A percentile compares a stretch with the other conserved stretches of the same genome.
Evolutionary conservation across 2,113 vertebrate genomes (phyloP).

Genomic region (Notiomystis cincta): DNA sequence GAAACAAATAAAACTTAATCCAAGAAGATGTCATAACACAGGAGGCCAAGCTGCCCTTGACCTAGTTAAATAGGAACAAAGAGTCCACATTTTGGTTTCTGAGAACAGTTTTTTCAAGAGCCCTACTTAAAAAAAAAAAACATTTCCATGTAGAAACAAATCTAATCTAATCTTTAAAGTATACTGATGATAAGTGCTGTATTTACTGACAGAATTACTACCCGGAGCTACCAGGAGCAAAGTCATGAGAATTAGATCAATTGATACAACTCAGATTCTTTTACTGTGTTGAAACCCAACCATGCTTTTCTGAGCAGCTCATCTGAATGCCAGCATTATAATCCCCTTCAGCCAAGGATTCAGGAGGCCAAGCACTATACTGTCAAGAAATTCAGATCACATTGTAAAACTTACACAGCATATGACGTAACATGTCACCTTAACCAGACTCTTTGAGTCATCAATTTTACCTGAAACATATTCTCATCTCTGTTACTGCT

Average conservation of each 20-base stretch:
- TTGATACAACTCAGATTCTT: not conserved
- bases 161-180: not conserved
- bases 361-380: not conserved
- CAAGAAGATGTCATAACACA: not conserved
- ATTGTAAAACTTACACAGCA: not conserved
- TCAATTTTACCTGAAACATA: slow-evolving; percentile 88
- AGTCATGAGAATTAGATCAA: not conserved
- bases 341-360: not conserved
- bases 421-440: not conserved
- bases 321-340: fast-evolving
- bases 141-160: not conserved
- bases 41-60: not conserved
- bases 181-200: not conserved
- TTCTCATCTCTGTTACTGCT: slow-evolving; percentile 82
- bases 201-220: not conserved
- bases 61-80: not conserved
- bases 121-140: not conserved
- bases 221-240: not conserved
- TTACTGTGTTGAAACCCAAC: not conserved
- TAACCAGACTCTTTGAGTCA: not conserved
- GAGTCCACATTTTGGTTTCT: not conserved
- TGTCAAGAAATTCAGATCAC: not conserved
- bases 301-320: not conserved
- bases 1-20: not conserved
- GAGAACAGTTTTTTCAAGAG: not conserved